phyloP scores from a whole-genome alignment of 2,113 vertebrate genomes.

The Crotalus tigris region DNA sequence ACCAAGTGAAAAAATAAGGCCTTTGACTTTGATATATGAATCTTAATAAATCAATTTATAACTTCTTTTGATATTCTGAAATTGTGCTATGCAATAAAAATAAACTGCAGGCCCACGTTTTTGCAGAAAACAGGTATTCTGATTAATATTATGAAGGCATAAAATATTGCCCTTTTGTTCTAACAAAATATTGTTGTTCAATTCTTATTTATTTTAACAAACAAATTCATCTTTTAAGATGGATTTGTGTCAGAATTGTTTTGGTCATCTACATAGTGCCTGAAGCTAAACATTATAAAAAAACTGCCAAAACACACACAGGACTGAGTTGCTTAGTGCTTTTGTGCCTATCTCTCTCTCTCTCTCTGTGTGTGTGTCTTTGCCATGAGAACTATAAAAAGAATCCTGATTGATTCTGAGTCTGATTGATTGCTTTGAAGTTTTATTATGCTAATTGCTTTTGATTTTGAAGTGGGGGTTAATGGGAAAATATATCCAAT shows the following conservation, averaged over 20 bases:
- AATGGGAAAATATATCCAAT: not conserved
- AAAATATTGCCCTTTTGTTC: not conserved
- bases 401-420: not conserved
- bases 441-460: not conserved
- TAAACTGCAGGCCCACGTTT: not conserved
- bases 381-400: not conserved
- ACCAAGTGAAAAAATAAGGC: conserved; percentile 16
- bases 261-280: not conserved
- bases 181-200: not conserved
- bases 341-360: not conserved
- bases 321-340: not conserved
- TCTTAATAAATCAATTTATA: conserved; percentile 33
- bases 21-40: conserved; percentile 32
- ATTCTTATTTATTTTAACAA: not conserved
- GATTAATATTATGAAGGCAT: not conserved
- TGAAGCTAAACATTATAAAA: not conserved
- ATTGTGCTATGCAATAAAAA: conserved; percentile 33
- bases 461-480: not conserved
- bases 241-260: not conserved
- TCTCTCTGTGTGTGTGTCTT: not conserved
- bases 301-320: not conserved
- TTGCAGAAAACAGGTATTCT: conserved; percentile 24
- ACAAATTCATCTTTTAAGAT: not conserved
- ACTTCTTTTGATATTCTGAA: conserved; percentile 34
- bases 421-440: not conserved